Base-by-base conservation (phyloP, 2,888 invertebrate genomes). In the Loripinus fragilis region DNA sequence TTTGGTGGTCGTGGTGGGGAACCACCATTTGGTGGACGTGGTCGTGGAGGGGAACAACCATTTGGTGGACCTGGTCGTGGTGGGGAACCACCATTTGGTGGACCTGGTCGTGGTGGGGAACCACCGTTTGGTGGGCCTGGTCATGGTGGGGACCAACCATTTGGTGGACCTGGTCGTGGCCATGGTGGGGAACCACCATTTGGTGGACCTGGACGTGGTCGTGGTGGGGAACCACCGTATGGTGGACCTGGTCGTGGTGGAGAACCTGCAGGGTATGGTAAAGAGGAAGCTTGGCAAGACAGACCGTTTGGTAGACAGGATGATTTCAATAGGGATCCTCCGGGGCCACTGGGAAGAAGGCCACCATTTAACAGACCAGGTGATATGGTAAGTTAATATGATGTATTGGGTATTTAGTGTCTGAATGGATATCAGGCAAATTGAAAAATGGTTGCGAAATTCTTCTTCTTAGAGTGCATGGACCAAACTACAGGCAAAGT, bases 1-100 rank as follows among this genome's bases (percentile, higher is more conserved):
- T 55, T 17, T 55, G 55, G 55, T 25, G 55, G 28, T 28, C 55
- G 20, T 25, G 55, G 55, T n/a, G n/a, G n/a, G n/a, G 64, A 28
- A 17, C 30, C n/a, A n/a, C n/a, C 15, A 8, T 15, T 17, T 35
- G 33, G 30, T 30, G 33, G 28, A 23, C 5, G 25, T 5, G 64
- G 64, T 8, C n/a, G n/a, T 20, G 20, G 28, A n/a, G 55, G n/a
- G 7, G 55, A n/a, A n/a, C n/a, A n/a, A n/a, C n/a, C n/a, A n/a
- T n/a, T n/a, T n/a, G n/a, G n/a, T n/a, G n/a, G 15, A 15, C 48
- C 48, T 15, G 48, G 48, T 15, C n/a, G 15, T n/a, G 48, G 48
- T n/a, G 15, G 33, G 20, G 5, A n/a, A n/a, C 55, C 55, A 7
- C 55, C 55, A 28, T 55, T 17, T 55, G 55, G 55, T 25, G 55